Evolutionary conservation across 1,140 invertebrate species (phyloP), one percentile per base, ranked within the genome.

Genomic region (Drosophila burlai): DNA sequence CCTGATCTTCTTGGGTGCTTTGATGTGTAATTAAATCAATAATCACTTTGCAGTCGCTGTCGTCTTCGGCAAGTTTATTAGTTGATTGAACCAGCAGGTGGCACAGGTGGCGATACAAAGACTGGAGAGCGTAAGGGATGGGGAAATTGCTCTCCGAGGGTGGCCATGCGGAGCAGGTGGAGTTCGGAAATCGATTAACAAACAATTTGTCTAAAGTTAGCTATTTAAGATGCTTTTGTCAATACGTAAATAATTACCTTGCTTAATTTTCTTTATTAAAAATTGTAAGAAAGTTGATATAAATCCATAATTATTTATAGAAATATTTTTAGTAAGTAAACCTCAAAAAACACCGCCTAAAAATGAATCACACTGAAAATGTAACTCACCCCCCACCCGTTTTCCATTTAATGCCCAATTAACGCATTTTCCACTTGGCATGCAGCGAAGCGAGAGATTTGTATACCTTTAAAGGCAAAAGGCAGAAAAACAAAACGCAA

Each of bases 21-120:
- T 89, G 84, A 89, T 89, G 84, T 90, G 84, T 89, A 89, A 89
- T 90, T 89, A 89, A 89, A 89, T 89, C 84, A 89, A 90, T 89
- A 89, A 84, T 84, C 85, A 89, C 73, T 89, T 81, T 84, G 50
- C 31, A 73, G 69, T 54, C 63, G 50, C 61, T 49, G 47, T 64
- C 72, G 72, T 54, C 73, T 38, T 42, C 16, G 50, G 57, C 42
- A 36, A 68, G 75, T 77, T 77, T 77, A 77, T 77, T 77, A 68
- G 75, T 60, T 45, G 71, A 74, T 74, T 61, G 68, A 61, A 49
- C 74, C 45, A 38, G 57, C 58, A 77, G 74, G 75, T 69, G 63
- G 65, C 43, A 42, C 74, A 78, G 75, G 45, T 69, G 75, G 55
- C 36, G 26, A 38, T 38, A 38, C 55, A 71, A 46, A 38, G 24